phyloP scores from a whole-genome alignment of 2,888 invertebrate genomes.

The Eristalis intricaria region DNA sequence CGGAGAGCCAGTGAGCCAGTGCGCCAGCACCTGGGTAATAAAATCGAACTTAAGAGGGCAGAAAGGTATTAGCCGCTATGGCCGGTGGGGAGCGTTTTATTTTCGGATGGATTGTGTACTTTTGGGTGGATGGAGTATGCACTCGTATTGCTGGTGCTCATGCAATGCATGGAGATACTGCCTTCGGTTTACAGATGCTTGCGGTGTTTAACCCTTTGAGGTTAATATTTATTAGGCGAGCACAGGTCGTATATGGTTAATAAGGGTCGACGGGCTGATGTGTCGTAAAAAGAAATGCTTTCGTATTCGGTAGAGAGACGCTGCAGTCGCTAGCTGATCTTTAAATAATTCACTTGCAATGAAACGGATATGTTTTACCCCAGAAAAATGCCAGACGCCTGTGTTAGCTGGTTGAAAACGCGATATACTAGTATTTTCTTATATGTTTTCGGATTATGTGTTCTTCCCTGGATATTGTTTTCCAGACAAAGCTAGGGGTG shows the following conservation, averaged over 20 bases:
- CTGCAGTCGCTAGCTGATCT: background rate
- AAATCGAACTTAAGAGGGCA: conserved; percentile 70
- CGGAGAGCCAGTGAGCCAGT: background rate
- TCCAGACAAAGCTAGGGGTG: no score
- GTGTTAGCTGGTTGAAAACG: no score
- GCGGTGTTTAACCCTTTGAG: conserved; percentile 49
- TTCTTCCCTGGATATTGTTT: no score
- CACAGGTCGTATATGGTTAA: conserved; percentile 42
- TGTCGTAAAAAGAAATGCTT: conserved; percentile 43
- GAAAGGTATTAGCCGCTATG: conserved; percentile 60
- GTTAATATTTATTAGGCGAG: conserved; percentile 57
- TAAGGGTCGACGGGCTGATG: conserved; percentile 4
- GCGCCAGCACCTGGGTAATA: conserved; percentile 61
- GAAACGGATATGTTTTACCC: background rate
- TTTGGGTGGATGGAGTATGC: conserved; percentile 28
- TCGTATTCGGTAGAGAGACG: conserved; percentile 36
- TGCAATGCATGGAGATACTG: conserved; percentile 44
- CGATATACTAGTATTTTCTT: no score
- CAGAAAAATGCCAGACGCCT: no score
- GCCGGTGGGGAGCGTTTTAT: conserved; percentile 60
- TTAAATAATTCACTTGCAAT: conserved; percentile 47
- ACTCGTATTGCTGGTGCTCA: conserved; percentile 55
- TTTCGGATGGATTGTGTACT: background rate
- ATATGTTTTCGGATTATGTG: no score
- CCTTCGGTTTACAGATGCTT: conserved; percentile 28